Evolutionary conservation across 2,888 invertebrate species (phyloP).

Genomic region (Macaria liturata): DNA sequence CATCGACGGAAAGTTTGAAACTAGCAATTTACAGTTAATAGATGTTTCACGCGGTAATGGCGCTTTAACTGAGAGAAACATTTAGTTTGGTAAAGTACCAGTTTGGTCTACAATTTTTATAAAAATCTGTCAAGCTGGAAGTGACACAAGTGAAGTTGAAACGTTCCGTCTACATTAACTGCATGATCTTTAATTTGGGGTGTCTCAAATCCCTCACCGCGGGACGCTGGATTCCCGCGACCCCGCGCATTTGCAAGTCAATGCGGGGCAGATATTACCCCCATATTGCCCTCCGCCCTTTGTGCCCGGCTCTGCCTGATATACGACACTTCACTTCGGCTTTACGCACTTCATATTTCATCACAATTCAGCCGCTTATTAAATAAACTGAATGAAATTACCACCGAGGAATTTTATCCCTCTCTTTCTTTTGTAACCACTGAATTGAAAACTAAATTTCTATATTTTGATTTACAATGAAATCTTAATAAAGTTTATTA

Average conservation of each 20-base stretch:
- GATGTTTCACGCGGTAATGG: no score
- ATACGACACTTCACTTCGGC: conserved; percentile 29
- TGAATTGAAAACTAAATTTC: not conserved
- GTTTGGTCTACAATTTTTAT: no score
- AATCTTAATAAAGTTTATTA: no score
- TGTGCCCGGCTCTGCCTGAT: conserved; percentile 25
- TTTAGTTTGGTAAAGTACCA: no score
- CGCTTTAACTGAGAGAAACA: no score
- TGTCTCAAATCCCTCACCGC: conserved; percentile 23
- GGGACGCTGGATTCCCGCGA: conserved; percentile 20
- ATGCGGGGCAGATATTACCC: conserved; percentile 25
- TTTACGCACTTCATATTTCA: conserved; percentile 30
- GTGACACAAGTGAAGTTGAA: not conserved
- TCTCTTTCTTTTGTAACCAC: not conserved
- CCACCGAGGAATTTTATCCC: not conserved
- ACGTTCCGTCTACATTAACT: not conserved
- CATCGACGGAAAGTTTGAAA: no score
- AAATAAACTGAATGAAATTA: not conserved
- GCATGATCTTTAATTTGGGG: conserved; percentile 13
- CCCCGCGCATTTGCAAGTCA: conserved; percentile 37
- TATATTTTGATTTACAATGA: not conserved
- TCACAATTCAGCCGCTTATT: conserved; percentile 10
- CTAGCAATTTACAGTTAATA: no score
- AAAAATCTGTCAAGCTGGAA: no score
- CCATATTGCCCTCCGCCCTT: conserved; percentile 19